Evolutionary conservation across 2,113 vertebrate genomes (phyloP).

Genomic region (Ophiodon elongatus): DNA sequence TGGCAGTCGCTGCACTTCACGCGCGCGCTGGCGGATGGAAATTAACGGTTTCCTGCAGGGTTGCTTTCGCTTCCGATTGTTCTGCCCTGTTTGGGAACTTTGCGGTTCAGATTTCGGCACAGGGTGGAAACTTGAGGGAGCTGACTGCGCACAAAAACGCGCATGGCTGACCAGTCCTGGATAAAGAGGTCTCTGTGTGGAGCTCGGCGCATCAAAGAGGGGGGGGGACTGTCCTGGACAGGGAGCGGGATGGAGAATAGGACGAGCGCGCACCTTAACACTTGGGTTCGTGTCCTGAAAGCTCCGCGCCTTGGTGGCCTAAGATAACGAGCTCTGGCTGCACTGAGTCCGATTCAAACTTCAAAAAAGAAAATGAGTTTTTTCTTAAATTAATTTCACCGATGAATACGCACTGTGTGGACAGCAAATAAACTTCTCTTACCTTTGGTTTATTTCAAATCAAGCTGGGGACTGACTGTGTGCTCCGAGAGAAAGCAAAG

Average conservation of each 20-base stretch:
- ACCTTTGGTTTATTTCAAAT: slow-evolving; percentile 52
- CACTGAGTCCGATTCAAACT: background rate
- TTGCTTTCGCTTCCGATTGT: background rate
- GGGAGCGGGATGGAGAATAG: background rate
- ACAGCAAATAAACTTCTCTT: slow-evolving; percentile 2
- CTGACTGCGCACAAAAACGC: background rate
- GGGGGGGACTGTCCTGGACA: background rate
- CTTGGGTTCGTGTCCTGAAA: background rate
- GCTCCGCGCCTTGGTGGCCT: background rate
- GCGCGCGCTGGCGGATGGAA: background rate
- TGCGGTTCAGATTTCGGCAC: background rate
- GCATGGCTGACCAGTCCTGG: slow-evolving; percentile 29
- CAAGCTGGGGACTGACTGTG: background rate
- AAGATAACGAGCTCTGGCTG: background rate
- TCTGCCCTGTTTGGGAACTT: background rate
- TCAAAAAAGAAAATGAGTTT: fast-evolving
- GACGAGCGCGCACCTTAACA: background rate
- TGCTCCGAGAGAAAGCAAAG: background rate
- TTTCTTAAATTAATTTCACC: background rate
- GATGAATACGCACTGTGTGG: no score
- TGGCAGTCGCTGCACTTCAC: background rate
- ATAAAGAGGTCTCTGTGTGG: slow-evolving; percentile 47
- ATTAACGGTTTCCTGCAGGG: background rate
- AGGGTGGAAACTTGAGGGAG: background rate
- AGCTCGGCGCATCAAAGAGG: background rate